Evolutionary conservation across 2,113 vertebrate genomes (phyloP), one percentile per base, ranked within the genome.

Genomic region (Centropus bengalensis): DNA sequence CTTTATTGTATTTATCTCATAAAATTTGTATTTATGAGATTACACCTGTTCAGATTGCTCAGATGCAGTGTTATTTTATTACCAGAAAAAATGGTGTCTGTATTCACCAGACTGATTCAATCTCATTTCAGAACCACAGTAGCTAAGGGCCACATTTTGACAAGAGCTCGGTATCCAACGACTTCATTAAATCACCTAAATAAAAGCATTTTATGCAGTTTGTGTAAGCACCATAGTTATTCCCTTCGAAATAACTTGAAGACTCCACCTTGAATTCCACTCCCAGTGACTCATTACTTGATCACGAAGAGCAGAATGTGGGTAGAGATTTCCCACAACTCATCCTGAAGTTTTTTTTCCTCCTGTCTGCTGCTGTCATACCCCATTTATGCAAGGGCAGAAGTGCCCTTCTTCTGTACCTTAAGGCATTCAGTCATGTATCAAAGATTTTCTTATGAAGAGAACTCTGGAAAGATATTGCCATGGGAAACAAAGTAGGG

Each of bases 401-500:
- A 60, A 91, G 51, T 5, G 15, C 16, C 54, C n/a, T 74, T 44
- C 56, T 89, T 81, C 55, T 77, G 36, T 88, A 44, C 73, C 86
- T 80, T 52, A 54, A 88, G 80, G 89, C 71, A 67, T 62, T 62
- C 49, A 54, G 63, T 74, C 64, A 86, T 45, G 7, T 47, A 91
- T 86, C 60, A 92, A 90, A 96, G 64, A 8, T 22, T 33, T 55
- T 58, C 74, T 33, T 19, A 62, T 84, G 9, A 82, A 51, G 22
- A 85, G 36, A 76, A 56, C 24, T 89, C 49, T 54, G 89, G 59
- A 81, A 93, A 88, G 59, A 44, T 30, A 77, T 36, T 74, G 32
- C 32, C 59, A 38, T 19, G 71, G 75, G 79, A 96, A 74, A 80
- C 42, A 62, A 91, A 90, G 75, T 66, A 94, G 75, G 82, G 32